Percentiles rank a stretch among this genome's conserved stretches.
Conservation (phyloP, 2,888 invertebrate genomes). For the Miltochrista miniata region DNA sequence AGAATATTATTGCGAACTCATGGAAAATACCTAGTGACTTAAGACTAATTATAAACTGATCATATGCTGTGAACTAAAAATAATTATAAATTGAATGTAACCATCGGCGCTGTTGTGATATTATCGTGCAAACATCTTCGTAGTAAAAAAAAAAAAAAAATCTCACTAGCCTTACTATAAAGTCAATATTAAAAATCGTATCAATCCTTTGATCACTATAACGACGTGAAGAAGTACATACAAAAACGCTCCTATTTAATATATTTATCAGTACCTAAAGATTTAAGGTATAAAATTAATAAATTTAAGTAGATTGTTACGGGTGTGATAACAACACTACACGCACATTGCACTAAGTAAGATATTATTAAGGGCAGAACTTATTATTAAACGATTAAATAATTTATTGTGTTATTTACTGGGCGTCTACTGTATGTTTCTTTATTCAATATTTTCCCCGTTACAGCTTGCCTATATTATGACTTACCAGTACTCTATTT, state of each 20-base stretch:
- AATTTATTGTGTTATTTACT: too few species aligned
- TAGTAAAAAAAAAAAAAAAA: too few species aligned
- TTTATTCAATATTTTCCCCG: too few species aligned
- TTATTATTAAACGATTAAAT: not conserved
- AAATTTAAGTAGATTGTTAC: not conserved
- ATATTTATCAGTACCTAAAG: not conserved
- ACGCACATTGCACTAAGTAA: not conserved
- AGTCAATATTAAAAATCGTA: not conserved
- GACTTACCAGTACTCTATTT: too few species aligned
- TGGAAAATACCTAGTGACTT: constrained; percentile 3
- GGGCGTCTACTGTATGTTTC: too few species aligned
- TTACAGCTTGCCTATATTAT: too few species aligned
- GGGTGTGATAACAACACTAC: not conserved
- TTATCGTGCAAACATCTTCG: too few species aligned
- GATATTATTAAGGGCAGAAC: not conserved
- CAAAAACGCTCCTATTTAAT: not conserved
- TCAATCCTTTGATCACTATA: not conserved
- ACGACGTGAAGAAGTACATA: not conserved
- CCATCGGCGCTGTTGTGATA: too few species aligned
- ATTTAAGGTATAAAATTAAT: too few species aligned
- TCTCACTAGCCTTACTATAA: too few species aligned
- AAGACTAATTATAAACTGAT: too few species aligned
- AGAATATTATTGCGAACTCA: not conserved
- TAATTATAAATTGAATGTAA: too few species aligned
- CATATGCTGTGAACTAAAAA: not conserved